Conservation (phyloP, 2,797 vertebrate genomes). For the Enteromius treurensis region DNA sequence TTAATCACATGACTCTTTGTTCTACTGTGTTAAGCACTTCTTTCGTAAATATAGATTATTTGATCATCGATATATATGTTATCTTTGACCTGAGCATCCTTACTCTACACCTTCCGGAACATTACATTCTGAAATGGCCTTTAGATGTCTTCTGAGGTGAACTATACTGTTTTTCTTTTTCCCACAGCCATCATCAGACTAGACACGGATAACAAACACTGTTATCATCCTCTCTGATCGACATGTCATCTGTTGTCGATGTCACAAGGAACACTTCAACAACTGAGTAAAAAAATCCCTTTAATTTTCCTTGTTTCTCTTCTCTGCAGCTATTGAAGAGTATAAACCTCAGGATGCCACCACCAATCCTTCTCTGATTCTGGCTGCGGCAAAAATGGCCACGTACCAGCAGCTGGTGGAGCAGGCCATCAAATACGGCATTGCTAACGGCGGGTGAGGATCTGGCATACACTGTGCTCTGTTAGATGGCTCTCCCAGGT, state of each 20-base stretch:
- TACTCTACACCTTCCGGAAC: neutral
- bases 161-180: neutral
- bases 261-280: neutral
- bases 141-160: neutral
- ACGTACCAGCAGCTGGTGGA: slow-evolving; percentile 88
- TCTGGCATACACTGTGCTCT: no score
- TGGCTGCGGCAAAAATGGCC: slow-evolving; percentile 94
- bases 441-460: slow-evolving; percentile 87
- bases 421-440: slow-evolving; percentile 88
- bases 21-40: no score
- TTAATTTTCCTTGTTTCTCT: neutral
- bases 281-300: neutral
- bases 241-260: neutral
- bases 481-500: neutral
- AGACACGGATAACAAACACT: neutral
- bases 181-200: no score
- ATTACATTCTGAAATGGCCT: no score
- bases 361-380: slow-evolving; percentile 95
- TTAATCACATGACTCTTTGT: no score
- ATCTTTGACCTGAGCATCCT: no score
- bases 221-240: neutral
- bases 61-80: no score
- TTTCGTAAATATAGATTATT: no score
- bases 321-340: slow-evolving; percentile 88
- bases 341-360: slow-evolving; percentile 98